phyloP scores from a whole-genome alignment of 2,888 invertebrate species.

The Ceriagrion tenellum region DNA sequence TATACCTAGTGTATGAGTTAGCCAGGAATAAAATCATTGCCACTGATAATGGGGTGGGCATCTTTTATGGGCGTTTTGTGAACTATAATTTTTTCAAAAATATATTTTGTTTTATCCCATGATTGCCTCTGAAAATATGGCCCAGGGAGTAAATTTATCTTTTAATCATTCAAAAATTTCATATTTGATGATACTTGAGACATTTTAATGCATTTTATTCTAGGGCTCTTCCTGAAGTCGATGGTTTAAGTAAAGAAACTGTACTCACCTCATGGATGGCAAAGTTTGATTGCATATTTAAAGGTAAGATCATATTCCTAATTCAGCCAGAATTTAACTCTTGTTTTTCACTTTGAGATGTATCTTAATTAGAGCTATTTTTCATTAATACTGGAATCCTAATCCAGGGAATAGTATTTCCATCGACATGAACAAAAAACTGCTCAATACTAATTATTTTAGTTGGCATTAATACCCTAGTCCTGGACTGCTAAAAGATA shows the following conservation, averaged over 20 bases:
- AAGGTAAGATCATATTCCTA: slow-evolving; percentile 81
- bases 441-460: neutral
- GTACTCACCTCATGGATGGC: slow-evolving; percentile 99
- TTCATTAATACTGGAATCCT: neutral
- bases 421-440: neutral
- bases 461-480: no score
- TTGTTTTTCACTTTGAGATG: neutral
- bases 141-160: neutral
- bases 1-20: no score
- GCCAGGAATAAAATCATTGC: no score
- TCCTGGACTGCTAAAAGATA: no score
- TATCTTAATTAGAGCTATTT: neutral
- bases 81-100: neutral
- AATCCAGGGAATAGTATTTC: neutral
- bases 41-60: neutral
- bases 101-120: neutral
- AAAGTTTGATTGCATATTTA: slow-evolving; percentile 99
- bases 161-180: neutral
- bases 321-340: neutral
- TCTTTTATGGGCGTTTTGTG: neutral
- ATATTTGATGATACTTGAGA: neutral
- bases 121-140: neutral
- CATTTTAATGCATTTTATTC: slow-evolving; percentile 71
- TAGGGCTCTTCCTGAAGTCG: slow-evolving; percentile 98
- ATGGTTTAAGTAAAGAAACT: slow-evolving; percentile 99